Evolutionary conservation across 2,888 invertebrate species (phyloP), one percentile per base, ranked within the genome.

Genomic region (Pyrochroa serraticornis): DNA sequence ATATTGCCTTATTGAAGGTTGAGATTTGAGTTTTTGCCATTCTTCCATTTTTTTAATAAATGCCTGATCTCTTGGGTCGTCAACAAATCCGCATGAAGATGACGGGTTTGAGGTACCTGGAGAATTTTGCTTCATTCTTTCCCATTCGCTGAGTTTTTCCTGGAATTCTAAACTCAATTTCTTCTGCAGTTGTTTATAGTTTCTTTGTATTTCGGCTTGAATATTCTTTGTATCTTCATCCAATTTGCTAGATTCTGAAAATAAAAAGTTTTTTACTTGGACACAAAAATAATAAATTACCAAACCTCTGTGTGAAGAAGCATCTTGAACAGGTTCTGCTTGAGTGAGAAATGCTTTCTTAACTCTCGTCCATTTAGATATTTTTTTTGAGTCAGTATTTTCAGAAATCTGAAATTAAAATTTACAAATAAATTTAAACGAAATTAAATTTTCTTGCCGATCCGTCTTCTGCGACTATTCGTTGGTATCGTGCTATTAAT

Each of bases 101-200:
- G 70, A 63, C 1, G 72, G 66, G 35, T 49, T 67, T 9, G 68
- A 64, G 6, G 58, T 65, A 10, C 63, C 63, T 3, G 74, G 65
- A 30, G 72, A 67, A 53, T 56, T 67, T 43, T 76, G 71, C 64
- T 76, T 77, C 32, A 73, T 67, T 53, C 73, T 68, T 60, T 79
- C 76, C 78, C 79, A 79, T 75, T 89, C 89, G 57, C 82, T 80
- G 49, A 88, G 80, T 71, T 93, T 90, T 46, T 85, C 85, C 32
- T 90, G 87, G 76, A 92, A 90, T 75, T 92, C 92, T 54, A 85
- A 81, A 47, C 88, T 85, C n/a, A 92, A 79, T 64, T 89, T 85
- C 37, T 86, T 84, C 72, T 89, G 89, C n/a, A 92, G 78, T 30
- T 87, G 85, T 9, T 85, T 85, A 75, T 91, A 92, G 72, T 88